Percentiles rank a stretch among this genome's conserved stretches.
phyloP scores from a whole-genome alignment of 1,140 invertebrate species.

The Scaptomyza pallida region DNA sequence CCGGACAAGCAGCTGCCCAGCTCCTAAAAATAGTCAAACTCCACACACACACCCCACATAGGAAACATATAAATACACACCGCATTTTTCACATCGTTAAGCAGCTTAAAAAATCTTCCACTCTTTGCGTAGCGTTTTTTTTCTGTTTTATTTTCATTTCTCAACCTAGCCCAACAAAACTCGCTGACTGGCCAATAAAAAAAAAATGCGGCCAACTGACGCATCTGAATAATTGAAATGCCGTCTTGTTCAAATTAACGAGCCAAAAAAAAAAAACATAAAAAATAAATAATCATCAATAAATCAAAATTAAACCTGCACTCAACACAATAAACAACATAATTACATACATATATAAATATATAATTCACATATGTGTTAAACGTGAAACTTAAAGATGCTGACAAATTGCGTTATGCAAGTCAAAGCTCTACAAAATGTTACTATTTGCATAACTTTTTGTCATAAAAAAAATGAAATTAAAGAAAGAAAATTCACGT shows the following conservation, averaged over 20 bases:
- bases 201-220: slow-evolving; percentile 39
- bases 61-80: not conserved
- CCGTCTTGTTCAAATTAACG: slow-evolving; percentile 40
- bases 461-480: not conserved
- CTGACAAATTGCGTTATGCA: slow-evolving; percentile 46
- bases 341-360: slow-evolving; percentile 8
- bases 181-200: slow-evolving; percentile 8
- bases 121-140: slow-evolving; percentile 9
- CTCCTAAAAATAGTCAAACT: slow-evolving; percentile 19
- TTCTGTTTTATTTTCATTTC: slow-evolving; percentile 29
- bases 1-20: slow-evolving; percentile 3
- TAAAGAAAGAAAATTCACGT: not conserved
- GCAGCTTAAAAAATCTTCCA: slow-evolving; percentile 45
- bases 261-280: slow-evolving; percentile 10
- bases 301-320: slow-evolving; percentile 40
- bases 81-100: slow-evolving; percentile 37
- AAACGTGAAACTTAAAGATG: slow-evolving; percentile 26
- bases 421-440: slow-evolving; percentile 4
- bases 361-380: not conserved
- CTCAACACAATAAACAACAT: slow-evolving; percentile 11
- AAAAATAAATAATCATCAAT: slow-evolving; percentile 32
- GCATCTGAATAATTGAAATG: slow-evolving; percentile 47
- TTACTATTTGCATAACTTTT: slow-evolving; percentile 37
- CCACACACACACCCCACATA: not conserved
- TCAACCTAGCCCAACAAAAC: slow-evolving; percentile 36